Conservation (phyloP, 2,888 invertebrate species). For the Odontocerum albicorne region DNA sequence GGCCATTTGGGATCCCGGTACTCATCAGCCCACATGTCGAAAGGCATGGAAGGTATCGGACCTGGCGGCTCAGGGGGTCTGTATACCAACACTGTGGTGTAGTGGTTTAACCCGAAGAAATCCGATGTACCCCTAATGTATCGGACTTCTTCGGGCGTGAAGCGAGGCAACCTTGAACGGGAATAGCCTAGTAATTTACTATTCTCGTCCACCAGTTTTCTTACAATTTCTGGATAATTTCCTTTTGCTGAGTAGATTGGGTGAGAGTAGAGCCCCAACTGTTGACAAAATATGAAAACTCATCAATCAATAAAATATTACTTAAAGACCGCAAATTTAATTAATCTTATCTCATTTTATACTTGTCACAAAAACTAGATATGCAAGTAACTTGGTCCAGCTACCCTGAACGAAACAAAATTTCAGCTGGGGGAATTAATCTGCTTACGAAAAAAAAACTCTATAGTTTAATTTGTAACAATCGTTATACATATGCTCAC, state of each 20-base stretch:
- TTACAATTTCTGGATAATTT: conserved; percentile 69
- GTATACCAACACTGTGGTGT: conserved; percentile 54
- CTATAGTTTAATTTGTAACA: too few species aligned
- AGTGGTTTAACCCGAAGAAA: conserved; percentile 75
- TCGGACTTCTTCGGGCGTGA: conserved; percentile 42
- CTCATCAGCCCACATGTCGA: conserved; percentile 13
- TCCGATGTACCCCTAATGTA: conserved; percentile 65
- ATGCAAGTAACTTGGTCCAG: too few species aligned
- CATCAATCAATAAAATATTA: too few species aligned
- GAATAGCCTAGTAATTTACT: conserved; percentile 62
- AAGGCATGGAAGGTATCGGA: conserved; percentile 52
- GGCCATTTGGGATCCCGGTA: conserved; percentile 20
- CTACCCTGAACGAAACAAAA: too few species aligned
- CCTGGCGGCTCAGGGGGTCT: conserved; percentile 48
- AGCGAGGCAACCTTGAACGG: conserved; percentile 45
- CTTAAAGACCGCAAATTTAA: too few species aligned
- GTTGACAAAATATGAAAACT: background rate
- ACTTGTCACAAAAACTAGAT: too few species aligned
- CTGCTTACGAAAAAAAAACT: too few species aligned
- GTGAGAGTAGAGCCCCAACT: conserved; percentile 59
- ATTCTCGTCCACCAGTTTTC: conserved; percentile 55
- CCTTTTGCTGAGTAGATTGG: conserved; percentile 65
- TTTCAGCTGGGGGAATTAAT: too few species aligned
- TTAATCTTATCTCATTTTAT: too few species aligned
- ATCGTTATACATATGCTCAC: too few species aligned